A percentile compares a stretch with the other conserved stretches of the same genome.
phyloP scores from a whole-genome alignment of 2,888 invertebrate genomes.

The Heteropelma amictum region DNA sequence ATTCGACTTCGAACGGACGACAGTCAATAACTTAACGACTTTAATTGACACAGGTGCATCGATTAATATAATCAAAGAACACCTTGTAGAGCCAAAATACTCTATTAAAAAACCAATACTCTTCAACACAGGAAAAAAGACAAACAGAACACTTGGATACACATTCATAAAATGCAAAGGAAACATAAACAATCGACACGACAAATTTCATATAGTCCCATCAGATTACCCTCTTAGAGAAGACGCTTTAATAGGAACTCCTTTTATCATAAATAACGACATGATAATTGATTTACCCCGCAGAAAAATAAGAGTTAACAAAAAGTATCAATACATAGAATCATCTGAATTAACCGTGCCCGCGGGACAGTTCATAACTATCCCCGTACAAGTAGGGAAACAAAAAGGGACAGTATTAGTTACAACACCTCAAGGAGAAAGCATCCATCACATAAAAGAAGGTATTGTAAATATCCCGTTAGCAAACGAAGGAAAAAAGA shows the following conservation, averaged over 20 bases:
- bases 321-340: conserved; percentile 23
- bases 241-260: conserved; percentile 36
- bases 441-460: conserved; percentile 32
- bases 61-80: conserved; percentile 33
- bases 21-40: conserved; percentile 18
- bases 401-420: conserved; percentile 29
- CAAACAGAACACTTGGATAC: conserved; percentile 19
- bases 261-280: conserved; percentile 33
- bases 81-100: conserved; percentile 21
- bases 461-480: conserved; percentile 35
- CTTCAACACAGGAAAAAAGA: conserved; percentile 27
- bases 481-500: conserved; percentile 37
- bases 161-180: conserved; percentile 31
- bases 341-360: conserved; percentile 23
- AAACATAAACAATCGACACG: conserved; percentile 25
- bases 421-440: conserved; percentile 37
- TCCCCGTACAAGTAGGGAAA: conserved; percentile 27
- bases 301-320: conserved; percentile 21
- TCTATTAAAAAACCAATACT: conserved; percentile 32
- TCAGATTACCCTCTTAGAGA: conserved; percentile 34
- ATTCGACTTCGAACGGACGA: conserved; percentile 17
- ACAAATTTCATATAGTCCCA: conserved; percentile 38
- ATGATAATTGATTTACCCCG: conserved; percentile 33
- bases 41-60: conserved; percentile 38
- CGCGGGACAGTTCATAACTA: conserved; percentile 33